Evolutionary conservation across 2,797 vertebrate genomes (phyloP), one percentile per base, ranked within the genome.

Genomic region (Vireo griseus): DNA sequence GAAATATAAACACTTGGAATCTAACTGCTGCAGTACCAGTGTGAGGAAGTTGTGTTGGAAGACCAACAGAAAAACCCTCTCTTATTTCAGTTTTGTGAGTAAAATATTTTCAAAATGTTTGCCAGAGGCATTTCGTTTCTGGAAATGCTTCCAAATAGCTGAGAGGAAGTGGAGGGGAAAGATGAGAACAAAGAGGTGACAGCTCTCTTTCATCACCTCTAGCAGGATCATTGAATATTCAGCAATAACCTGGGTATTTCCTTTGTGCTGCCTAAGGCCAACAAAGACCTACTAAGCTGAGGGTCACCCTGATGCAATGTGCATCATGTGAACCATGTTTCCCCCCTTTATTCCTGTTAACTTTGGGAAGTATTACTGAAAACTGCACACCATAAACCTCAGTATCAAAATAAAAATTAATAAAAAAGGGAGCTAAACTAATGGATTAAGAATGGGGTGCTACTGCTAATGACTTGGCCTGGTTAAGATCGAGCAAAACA

Each of bases 1-100:
- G 88, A 96, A 95, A 96, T 6, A 95, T 0, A 90, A 87, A 94
- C 55, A 86, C 21, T 31, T 75, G 29, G 20, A 25, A 54, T 85
- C 22, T 77, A 80, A 92, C 72, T 22, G 65, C 55, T 93, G 85
- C 12, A 82, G 45, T 20, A 71, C 45, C 14, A 72, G 7, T 18
- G 11, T 33, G 31, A 80, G 33, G 54, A 88, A 44, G 29, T 8
- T 72, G 5, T 61, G 62, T 72, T 52, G 39, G 47, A 91, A 66
- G 13, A n/a, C n/a, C 13, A n/a, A 77, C 13, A 35, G 44, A 48
- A 90, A 88, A 93, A 19, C 6, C 16, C 29, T 37, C 50, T 35
- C 37, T 47, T 16, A 26, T 29, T 44, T 57, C 52, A 72, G 37
- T 68, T 54, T 85, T 58, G 5, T 45, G 15, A 63, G n/a, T 19